Evolutionary conservation across 2,113 vertebrate genomes (phyloP), one percentile per base, ranked within the genome.

Genomic region (Micronycteris hirsuta): DNA sequence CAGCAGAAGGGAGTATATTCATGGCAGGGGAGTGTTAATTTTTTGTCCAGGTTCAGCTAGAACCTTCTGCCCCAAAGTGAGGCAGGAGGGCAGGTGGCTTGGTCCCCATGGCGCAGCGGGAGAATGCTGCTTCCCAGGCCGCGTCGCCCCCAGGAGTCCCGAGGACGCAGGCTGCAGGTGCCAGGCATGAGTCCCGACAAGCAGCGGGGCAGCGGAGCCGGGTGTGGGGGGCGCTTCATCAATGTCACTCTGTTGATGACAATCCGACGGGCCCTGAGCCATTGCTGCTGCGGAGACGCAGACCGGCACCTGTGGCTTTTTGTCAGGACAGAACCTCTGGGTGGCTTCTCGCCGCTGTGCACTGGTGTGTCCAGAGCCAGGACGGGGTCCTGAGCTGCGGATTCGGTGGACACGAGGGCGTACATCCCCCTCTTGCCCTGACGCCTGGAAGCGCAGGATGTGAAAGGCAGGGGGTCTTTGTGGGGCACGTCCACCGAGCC

Each of bases 251-350:
- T 15, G 4, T 45, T 22, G 15, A 0, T 36, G 12, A 0, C 7
- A 0, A 1, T 9, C 1, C 1, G 5, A 15, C 13, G 3, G 7
- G 41, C 43, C 65, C 38, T 0, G 38, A 70, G 80, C 22, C 0
- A 0, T 1, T 0, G 0, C 0, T 20, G 47, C 77, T 2, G 0
- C 15, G n/a, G 68, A 13, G 31, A 12, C 7, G 43, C 0, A 5
- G n/a, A 14, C 10, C 0, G 6, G 28, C 19, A 1, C 1, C n/a
- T 15, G 38, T 16, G 63, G 43, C 58, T 73, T 80, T 65, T 33
- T 33, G n/a, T 67, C 0, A 0, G 38, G n/a, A 38, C 9, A 2
- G 65, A 45, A 41, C 49, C 45, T 22, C 91, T 3, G 10, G 71
- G 88, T 61, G 96, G 86, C 61, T 88, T 56, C 88, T 61, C 47